Conservation (phyloP, 2,888 invertebrate species). For the Coleophora flavipennella region DNA sequence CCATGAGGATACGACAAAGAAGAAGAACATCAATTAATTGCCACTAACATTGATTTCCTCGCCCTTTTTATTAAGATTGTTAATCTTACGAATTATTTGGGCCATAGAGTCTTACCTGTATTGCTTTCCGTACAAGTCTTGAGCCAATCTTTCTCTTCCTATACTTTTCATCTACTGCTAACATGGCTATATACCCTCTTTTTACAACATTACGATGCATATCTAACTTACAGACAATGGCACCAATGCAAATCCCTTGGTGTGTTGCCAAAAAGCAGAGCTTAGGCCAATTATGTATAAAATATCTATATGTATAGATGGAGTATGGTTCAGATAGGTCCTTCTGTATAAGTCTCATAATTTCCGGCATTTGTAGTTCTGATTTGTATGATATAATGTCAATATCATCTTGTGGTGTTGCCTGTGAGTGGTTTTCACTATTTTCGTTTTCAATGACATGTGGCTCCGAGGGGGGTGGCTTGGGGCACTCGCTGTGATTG, state of each 20-base stretch:
- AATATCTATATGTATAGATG: slow-evolving; percentile 99
- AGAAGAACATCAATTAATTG: too few species aligned
- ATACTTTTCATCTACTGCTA: slow-evolving; percentile 97
- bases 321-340: slow-evolving; percentile 99
- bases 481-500: slow-evolving; percentile 23
- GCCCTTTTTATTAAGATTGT: too few species aligned
- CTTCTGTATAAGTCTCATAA: slow-evolving; percentile 98
- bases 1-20: too few species aligned
- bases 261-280: slow-evolving; percentile 97
- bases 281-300: slow-evolving; percentile 99
- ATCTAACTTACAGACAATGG: slow-evolving; percentile 99
- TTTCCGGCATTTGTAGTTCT: slow-evolving; percentile 98
- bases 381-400: slow-evolving; percentile 83
- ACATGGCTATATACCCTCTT: slow-evolving; percentile 99
- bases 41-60: slow-evolving; percentile 2
- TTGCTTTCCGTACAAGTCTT: slow-evolving; percentile 83
- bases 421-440: slow-evolving; percentile 28
- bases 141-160: slow-evolving; percentile 95
- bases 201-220: slow-evolving; percentile 90
- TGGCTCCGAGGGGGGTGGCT: slow-evolving; percentile 19
- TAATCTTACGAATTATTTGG: too few species aligned
- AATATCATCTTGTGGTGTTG: slow-evolving; percentile 43
- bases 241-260: slow-evolving; percentile 92
- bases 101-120: slow-evolving; percentile 72
- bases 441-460: slow-evolving; percentile 33